Evolutionary conservation across 2,113 vertebrate genomes (phyloP).

Genomic region (Suricata suricatta): DNA sequence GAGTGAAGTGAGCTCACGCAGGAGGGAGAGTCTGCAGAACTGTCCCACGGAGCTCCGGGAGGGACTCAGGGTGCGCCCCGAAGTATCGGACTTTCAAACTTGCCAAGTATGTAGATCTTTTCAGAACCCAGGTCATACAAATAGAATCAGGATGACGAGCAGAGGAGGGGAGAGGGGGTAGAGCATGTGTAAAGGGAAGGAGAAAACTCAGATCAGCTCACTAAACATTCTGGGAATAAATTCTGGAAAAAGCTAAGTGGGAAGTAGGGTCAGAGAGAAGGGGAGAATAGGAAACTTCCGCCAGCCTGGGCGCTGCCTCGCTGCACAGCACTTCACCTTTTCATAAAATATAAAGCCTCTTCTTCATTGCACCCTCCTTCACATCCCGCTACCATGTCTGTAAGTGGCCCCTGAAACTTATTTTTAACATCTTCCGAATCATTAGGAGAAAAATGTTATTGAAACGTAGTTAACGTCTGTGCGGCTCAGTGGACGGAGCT

Average conservation of each 20-base stretch:
- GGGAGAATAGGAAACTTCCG: not conserved
- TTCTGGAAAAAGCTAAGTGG: not conserved
- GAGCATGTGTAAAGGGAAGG: not conserved
- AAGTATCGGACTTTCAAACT: not conserved
- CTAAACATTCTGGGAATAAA: not conserved
- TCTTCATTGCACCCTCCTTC: fast-evolving
- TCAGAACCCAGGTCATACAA: not conserved
- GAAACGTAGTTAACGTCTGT: not conserved
- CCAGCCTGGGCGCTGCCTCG: fast-evolving
- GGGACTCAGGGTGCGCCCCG: not conserved
- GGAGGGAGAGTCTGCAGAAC: not conserved
- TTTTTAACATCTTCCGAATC: not conserved
- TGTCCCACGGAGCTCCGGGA: not conserved
- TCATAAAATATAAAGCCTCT: fast-evolving
- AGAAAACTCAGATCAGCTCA: not conserved
- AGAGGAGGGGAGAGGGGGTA: not conserved
- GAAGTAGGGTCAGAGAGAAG: not conserved
- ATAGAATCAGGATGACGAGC: not conserved
- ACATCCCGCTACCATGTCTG: too few species aligned
- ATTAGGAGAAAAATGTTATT: not conserved
- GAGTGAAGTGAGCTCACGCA: fast-evolving
- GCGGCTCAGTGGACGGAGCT: not conserved
- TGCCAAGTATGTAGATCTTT: not conserved
- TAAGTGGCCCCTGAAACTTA: not conserved
- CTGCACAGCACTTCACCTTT: not conserved